These are phyloP conservation scores for Pachyrhynchus sulphureomaculatus DNA, from an alignment of 1,140 invertebrate genomes.

Conservation along the genomic window DNA sequence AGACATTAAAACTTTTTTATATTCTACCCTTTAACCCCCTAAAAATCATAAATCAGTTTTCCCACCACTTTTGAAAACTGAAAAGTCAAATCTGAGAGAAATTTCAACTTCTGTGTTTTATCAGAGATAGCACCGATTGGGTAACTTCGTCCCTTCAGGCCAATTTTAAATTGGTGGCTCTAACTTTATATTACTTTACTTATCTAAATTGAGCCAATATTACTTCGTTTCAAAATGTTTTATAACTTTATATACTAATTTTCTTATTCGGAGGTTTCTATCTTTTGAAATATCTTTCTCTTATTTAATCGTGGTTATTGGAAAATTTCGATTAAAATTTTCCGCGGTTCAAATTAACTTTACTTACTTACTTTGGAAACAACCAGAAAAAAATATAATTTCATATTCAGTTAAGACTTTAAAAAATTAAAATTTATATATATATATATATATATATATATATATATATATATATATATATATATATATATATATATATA, in stretches of 20 bases:
- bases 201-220: conserved; percentile 50
- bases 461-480: too few relatives aligned
- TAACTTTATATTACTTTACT: conserved; percentile 51
- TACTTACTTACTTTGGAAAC: too few relatives aligned
- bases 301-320: too few relatives aligned
- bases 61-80: conserved; percentile 23
- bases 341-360: too few relatives aligned
- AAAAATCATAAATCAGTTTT: conserved; percentile 22
- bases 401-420: too few relatives aligned
- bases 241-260: conserved; percentile 42
- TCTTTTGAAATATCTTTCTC: conserved; percentile 5
- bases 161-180: conserved; percentile 49
- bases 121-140: conserved; percentile 49
- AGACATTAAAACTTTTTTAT: too few relatives aligned
- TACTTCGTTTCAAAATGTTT: conserved; percentile 44
- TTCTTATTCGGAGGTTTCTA: conserved; percentile 15
- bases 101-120: conserved; percentile 48
- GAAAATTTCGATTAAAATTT: too few relatives aligned
- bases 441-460: too few relatives aligned
- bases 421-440: too few relatives aligned
- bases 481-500: too few relatives aligned
- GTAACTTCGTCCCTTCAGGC: conserved; percentile 44
- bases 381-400: too few relatives aligned
- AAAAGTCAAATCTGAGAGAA: conserved; percentile 39
- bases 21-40: too few relatives aligned